Evolutionary conservation across 2,797 vertebrate species (phyloP).

Genomic region (Erpetoichthys calabaricus): DNA sequence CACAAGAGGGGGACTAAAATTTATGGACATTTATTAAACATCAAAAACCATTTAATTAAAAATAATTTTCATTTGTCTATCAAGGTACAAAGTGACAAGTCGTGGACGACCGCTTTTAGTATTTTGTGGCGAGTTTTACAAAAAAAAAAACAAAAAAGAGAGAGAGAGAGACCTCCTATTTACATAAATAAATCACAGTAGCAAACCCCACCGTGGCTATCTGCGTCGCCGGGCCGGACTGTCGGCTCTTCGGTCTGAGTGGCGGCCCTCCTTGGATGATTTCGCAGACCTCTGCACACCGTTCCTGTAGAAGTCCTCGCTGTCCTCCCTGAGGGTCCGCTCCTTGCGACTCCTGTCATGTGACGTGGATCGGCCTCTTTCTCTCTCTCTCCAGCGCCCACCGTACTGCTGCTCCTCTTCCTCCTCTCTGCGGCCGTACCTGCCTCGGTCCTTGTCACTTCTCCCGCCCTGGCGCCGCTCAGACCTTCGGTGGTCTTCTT

Average conservation of each 20-base stretch:
- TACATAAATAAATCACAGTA: too few species aligned
- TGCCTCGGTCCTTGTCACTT: slow-evolving; percentile 29
- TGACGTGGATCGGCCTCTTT: slow-evolving; percentile 36
- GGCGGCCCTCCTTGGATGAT: slow-evolving; percentile 26
- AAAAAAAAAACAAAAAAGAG: too few species aligned
- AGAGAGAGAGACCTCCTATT: too few species aligned
- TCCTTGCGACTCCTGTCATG: slow-evolving; percentile 35
- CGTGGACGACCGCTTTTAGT: too few species aligned
- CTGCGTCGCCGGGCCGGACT: slow-evolving; percentile 44
- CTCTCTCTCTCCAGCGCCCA: slow-evolving; percentile 31
- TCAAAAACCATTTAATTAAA: too few species aligned
- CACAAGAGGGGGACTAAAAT: too few species aligned
- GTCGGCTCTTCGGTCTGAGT: slow-evolving; percentile 36
- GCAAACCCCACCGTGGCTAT: slow-evolving; percentile 16
- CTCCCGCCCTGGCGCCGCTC: slow-evolving; percentile 24
- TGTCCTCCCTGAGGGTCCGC: slow-evolving; percentile 25
- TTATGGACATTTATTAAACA: too few species aligned
- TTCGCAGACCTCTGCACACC: slow-evolving; percentile 33
- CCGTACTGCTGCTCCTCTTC: slow-evolving; percentile 22
- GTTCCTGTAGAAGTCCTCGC: slow-evolving; percentile 35
- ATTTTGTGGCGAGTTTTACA: too few species aligned
- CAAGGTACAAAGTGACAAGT: too few species aligned
- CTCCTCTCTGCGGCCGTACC: slow-evolving; percentile 32
- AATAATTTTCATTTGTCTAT: too few species aligned
- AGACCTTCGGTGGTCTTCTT: neutral